A percentile compares a stretch with the other conserved stretches of the same genome.
Evolutionary conservation across 2,797 vertebrate species (phyloP).

Genomic region (Xenops minutus): DNA sequence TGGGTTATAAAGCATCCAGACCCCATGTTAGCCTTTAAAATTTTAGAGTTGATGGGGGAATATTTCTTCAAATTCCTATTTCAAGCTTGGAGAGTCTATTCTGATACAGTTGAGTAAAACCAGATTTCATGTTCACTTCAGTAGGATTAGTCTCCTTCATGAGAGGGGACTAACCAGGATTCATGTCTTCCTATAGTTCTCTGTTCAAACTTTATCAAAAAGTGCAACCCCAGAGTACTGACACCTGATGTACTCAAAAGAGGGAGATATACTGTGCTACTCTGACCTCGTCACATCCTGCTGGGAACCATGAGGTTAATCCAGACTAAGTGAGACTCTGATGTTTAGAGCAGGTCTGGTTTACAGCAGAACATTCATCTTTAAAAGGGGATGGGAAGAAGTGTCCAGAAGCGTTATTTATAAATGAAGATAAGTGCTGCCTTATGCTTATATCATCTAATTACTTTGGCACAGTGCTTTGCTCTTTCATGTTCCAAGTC

Average conservation of each 20-base stretch:
- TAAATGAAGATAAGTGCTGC: slow-evolving; percentile 50
- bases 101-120: slow-evolving; percentile 26
- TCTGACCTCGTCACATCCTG: not conserved
- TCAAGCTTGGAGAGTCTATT: not conserved
- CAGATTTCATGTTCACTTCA: not conserved
- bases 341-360: not conserved
- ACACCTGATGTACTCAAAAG: not conserved
- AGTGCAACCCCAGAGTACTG: not conserved
- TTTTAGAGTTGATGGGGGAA: not conserved
- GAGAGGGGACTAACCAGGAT: not conserved
- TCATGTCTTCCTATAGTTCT: not conserved
- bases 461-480: slow-evolving; percentile 28
- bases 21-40: not conserved
- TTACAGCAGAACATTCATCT: slow-evolving; percentile 13
- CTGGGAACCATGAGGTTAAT: slow-evolving; percentile 2
- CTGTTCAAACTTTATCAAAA: not conserved
- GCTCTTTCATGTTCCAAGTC: slow-evolving; percentile 32
- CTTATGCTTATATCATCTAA: slow-evolving; percentile 61
- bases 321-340: slow-evolving; percentile 30
- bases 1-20: not conserved
- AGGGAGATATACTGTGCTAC: not conserved
- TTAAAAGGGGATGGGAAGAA: slow-evolving; percentile 5
- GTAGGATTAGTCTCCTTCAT: not conserved
- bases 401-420: slow-evolving; percentile 40
- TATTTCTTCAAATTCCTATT: not conserved